These are phyloP conservation scores for Lagocephalus sceleratus DNA, from an alignment of 2,797 vertebrate genomes.

Conservation along the genomic window DNA sequence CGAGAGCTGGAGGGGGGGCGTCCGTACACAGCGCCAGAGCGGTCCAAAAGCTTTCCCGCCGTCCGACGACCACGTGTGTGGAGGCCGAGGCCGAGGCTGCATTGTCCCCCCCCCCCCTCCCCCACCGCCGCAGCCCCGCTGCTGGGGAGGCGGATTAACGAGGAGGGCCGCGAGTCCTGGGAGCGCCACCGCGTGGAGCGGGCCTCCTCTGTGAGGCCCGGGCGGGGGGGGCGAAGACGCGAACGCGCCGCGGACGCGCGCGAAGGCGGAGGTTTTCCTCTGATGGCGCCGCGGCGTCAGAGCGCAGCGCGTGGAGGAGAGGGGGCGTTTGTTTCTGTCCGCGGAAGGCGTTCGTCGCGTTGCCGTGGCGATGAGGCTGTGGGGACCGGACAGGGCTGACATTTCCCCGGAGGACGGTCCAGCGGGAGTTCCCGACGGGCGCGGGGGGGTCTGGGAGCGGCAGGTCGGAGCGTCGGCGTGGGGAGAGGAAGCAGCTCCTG, in stretches of 20 bases:
- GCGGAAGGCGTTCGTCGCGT: neutral
- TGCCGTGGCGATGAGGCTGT: conserved; percentile 35
- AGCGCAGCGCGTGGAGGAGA: conserved; percentile 17
- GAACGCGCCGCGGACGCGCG: conserved; percentile 33
- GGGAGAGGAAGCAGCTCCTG: too few relatives aligned
- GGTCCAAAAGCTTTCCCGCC: conserved; percentile 56
- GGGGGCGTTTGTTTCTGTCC: too few relatives aligned
- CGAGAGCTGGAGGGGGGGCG: conserved; percentile 42
- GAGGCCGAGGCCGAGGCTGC: conserved; percentile 36
- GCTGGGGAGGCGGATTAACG: conserved; percentile 67
- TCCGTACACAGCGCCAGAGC: conserved; percentile 45
- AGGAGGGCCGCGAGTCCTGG: conserved; percentile 46
- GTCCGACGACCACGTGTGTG: conserved; percentile 44
- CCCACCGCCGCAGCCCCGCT: conserved; percentile 23
- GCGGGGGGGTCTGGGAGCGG: too few relatives aligned
- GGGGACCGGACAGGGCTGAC: conserved; percentile 46
- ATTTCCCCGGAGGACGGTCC: conserved; percentile 44
- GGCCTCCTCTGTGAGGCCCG: conserved; percentile 40
- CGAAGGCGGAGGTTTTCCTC: conserved; percentile 38
- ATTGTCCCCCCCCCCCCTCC: conserved; percentile 55
- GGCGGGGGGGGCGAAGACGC: conserved; percentile 45
- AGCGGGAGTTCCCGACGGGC: conserved; percentile 30
- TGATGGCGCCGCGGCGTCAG: too few relatives aligned
- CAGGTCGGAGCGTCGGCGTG: too few relatives aligned
- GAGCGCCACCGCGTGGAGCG: conserved; percentile 42